A percentile compares a stretch with the other conserved stretches of the same genome.
These are phyloP conservation scores for Streptopelia turtur DNA, from an alignment of 2,797 vertebrate species.

Conservation along the genomic window DNA sequence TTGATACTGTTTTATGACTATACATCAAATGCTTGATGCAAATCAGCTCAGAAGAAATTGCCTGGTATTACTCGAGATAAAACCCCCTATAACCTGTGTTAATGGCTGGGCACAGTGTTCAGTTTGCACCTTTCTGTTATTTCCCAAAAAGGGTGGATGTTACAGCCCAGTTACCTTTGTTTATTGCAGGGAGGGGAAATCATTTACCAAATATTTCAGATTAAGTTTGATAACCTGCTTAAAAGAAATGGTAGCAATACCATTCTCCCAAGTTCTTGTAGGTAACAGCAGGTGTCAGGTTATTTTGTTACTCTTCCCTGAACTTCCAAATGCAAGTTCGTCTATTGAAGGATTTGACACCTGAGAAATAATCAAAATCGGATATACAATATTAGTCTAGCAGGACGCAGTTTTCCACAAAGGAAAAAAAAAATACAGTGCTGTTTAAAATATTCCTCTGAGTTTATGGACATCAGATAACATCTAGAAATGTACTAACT, in stretches of 20 bases:
- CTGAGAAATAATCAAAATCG: neutral
- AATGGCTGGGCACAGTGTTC: neutral
- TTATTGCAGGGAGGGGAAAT: neutral
- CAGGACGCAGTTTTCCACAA: neutral
- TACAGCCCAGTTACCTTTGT: neutral
- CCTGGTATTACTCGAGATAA: neutral
- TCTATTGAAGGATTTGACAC: neutral
- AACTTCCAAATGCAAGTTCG: neutral
- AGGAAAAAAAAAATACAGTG: neutral
- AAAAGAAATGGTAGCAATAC: neutral
- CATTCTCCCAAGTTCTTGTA: neutral
- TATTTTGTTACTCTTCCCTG: conserved; percentile 11
- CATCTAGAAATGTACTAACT: neutral
- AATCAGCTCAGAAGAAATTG: conserved; percentile 6
- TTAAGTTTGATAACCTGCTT: conserved; percentile 8
- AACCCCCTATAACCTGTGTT: neutral
- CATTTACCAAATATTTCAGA: neutral
- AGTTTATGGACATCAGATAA: neutral
- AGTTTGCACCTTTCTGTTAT: neutral
- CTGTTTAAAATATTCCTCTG: neutral
- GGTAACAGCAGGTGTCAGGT: neutral
- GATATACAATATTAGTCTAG: neutral
- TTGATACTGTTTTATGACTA: neutral
- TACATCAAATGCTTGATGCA: neutral
- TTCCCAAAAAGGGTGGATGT: neutral